Percentiles rank a stretch among this genome's conserved stretches.
Conservation (phyloP, 2,113 vertebrate genomes). For the Perca fluviatilis region DNA sequence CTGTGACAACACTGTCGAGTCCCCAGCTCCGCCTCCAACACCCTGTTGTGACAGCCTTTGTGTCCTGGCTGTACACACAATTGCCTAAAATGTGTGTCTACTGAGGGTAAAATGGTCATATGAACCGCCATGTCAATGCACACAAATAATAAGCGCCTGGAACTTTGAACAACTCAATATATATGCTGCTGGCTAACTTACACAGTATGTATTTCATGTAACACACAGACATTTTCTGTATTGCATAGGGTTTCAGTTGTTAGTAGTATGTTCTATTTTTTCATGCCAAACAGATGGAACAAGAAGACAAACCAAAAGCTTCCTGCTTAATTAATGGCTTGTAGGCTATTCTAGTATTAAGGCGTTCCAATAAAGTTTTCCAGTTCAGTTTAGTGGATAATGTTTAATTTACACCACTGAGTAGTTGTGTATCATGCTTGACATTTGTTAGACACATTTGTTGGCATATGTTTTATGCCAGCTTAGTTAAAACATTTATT, state of each 20-base stretch:
- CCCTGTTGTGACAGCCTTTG: conserved; percentile 51
- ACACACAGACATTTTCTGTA: neutral
- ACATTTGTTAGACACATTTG: neutral
- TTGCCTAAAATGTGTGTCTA: conserved; percentile 3
- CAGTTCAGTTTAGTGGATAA: no score
- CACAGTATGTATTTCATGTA: neutral
- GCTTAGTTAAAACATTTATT: neutral
- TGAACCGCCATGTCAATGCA: neutral
- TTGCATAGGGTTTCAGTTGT: neutral
- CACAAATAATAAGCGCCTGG: neutral
- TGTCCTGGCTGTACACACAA: conserved; percentile 38
- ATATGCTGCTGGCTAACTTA: neutral
- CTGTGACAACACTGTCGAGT: conserved; percentile 42
- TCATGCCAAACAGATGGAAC: neutral
- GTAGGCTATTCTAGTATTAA: neutral
- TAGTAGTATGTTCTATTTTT: neutral
- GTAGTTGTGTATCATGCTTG: neutral
- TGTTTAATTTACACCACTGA: no score
- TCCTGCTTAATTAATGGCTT: neutral
- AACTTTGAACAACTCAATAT: neutral
- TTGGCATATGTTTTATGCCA: neutral
- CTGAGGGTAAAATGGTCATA: neutral
- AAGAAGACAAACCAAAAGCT: neutral
- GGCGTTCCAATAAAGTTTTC: neutral
- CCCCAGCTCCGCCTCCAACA: conserved; percentile 26